Evolutionary conservation across 2,888 invertebrate species (phyloP).

Genomic region (Drosophila emarginata): DNA sequence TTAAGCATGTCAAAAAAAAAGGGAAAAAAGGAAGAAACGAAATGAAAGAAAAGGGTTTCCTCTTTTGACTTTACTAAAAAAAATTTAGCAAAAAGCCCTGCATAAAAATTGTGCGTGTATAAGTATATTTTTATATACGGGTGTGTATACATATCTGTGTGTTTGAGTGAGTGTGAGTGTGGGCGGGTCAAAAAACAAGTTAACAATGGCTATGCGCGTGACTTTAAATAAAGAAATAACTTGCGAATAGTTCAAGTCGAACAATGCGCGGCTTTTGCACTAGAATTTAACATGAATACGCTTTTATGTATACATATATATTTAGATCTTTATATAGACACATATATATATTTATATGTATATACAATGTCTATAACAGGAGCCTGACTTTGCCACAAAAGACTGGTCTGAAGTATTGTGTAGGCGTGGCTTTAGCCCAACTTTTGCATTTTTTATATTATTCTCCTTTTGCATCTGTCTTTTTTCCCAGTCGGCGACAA

Average conservation of each 20-base stretch:
- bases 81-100: conserved; percentile 54
- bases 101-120: conserved; percentile 63
- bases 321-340: background rate
- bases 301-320: conserved; percentile 27
- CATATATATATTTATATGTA: conserved; percentile 12
- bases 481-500: conserved; percentile 50
- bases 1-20: conserved; percentile 64
- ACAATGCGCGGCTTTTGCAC: conserved; percentile 67
- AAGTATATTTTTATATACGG: conserved; percentile 16
- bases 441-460: conserved; percentile 41
- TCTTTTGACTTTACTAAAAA: conserved; percentile 61
- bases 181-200: conserved; percentile 49
- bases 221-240: conserved; percentile 75
- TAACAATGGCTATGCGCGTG: conserved; percentile 53
- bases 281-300: conserved; percentile 62
- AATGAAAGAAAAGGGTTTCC: conserved; percentile 60
- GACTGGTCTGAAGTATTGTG: conserved; percentile 34
- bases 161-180: conserved; percentile 25
- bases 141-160: background rate
- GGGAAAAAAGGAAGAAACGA: conserved; percentile 9
- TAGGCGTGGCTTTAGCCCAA: conserved; percentile 29
- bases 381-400: conserved; percentile 37
- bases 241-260: conserved; percentile 66
- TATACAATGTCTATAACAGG: conserved; percentile 10
- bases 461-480: background rate